Evolutionary conservation across 2,888 invertebrate genomes (phyloP).

Genomic region (Euplexia lucipara): DNA sequence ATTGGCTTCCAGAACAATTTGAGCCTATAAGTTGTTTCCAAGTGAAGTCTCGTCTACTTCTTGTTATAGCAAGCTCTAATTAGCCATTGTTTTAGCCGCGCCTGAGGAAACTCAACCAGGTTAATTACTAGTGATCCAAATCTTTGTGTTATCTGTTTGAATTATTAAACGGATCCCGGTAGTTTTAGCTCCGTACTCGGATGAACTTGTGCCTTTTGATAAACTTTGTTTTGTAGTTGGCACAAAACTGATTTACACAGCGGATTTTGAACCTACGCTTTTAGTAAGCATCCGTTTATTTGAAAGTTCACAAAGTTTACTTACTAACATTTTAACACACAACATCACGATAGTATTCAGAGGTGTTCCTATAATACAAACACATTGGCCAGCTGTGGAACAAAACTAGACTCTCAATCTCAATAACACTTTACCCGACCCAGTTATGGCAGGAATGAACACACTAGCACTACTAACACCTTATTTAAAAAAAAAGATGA

Average conservation of each 20-base stretch:
- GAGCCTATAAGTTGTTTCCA: constrained; percentile 19
- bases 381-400: too few relatives aligned
- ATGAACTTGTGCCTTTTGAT: constrained; percentile 27
- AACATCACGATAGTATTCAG: too few relatives aligned
- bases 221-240: constrained; percentile 13
- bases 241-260: constrained; percentile 12
- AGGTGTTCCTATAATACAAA: too few relatives aligned
- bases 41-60: constrained; percentile 12
- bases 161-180: constrained; percentile 8
- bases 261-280: neutral
- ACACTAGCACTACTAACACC: too few relatives aligned
- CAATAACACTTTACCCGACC: too few relatives aligned
- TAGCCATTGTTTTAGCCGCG: constrained; percentile 52
- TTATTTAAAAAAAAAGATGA: too few relatives aligned
- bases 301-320: neutral
- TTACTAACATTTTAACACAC: too few relatives aligned
- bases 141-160: constrained; percentile 37
- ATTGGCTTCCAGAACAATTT: constrained; percentile 12
- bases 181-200: constrained; percentile 22
- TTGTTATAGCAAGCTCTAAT: constrained; percentile 43
- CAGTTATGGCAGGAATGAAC: too few relatives aligned
- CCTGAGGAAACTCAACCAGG: constrained; percentile 16
- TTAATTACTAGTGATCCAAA: constrained; percentile 45
- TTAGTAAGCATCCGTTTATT: neutral
- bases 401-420: too few relatives aligned